Percentiles rank a stretch among this genome's conserved stretches.
phyloP scores from a whole-genome alignment of 1,140 invertebrate genomes.

The Lucilia sericata region DNA sequence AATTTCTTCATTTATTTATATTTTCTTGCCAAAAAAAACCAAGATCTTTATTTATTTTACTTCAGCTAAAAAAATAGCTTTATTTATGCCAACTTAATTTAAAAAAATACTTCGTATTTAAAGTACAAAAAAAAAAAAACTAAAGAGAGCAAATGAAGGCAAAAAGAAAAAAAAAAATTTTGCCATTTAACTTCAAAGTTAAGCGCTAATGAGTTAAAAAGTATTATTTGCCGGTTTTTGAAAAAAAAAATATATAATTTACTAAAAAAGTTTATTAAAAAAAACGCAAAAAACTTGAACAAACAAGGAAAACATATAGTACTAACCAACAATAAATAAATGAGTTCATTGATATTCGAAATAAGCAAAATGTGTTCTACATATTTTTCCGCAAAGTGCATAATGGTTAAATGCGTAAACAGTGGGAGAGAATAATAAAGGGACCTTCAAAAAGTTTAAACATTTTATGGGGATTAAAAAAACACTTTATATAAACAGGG shows the following conservation, averaged over 20 bases:
- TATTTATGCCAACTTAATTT: slow-evolving; percentile 1
- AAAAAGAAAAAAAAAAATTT: background rate
- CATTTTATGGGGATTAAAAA: too few species aligned
- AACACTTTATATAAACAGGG: too few species aligned
- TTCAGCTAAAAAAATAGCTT: background rate
- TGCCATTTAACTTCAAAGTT: background rate
- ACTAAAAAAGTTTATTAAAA: background rate
- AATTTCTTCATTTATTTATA: background rate
- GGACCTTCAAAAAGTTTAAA: too few species aligned
- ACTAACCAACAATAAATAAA: background rate
- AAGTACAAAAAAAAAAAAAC: background rate
- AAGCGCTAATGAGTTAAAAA: slow-evolving; percentile 11
- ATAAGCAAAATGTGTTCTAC: background rate
- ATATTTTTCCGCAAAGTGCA: background rate
- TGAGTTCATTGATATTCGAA: background rate
- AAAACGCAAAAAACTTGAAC: background rate
- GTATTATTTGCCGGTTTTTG: background rate
- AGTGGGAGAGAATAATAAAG: background rate
- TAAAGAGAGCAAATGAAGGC: background rate
- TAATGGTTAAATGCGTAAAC: background rate
- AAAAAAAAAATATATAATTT: background rate
- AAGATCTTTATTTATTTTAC: background rate
- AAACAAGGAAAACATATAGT: too few species aligned
- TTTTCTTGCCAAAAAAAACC: background rate
- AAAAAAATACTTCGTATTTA: background rate